Evolutionary conservation across 2,888 invertebrate species (phyloP), one percentile per base, ranked within the genome.

Genomic region (Drosophila recens): DNA sequence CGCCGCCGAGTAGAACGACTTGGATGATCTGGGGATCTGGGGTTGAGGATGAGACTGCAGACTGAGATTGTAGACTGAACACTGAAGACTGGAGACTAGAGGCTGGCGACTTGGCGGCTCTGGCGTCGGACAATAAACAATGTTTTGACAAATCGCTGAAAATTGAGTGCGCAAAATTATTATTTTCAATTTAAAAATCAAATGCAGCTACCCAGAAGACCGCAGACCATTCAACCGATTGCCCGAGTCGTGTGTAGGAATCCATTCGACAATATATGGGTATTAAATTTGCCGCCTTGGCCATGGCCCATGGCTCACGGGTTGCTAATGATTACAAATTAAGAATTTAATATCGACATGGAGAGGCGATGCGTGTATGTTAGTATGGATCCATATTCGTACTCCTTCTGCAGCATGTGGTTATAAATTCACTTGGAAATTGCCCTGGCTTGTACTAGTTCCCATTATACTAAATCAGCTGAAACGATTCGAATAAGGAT

Each of bases 141-240:
- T 91, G 88, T 91, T 91, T 90, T 91, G 91, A 91, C 91, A 91
- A 91, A 91, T 91, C 91, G 91, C 89, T 90, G 90, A 91, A 91
- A 91, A 91, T 91, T 91, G 91, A 91, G 91, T 91, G 91, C 89
- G 90, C 90, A 90, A 90, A 90, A 91, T 90, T 90, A 91, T 90
- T 90, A 91, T 90, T 91, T 90, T 90, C 90, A 90, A 90, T 90
- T 91, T 90, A 82, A 84, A 83, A 82, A 81, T 80, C 83, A 77
- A 77, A 73, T 80, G 77, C 67, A 45, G 65, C 49, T 51, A 45
- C 61, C 40, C 59, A 52, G 51, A 36, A 38, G 13, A 38, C 6
- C 34, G 49, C 36, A 70, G 49, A 57, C 51, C 23, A 30, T 43
- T 43, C 51, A 52, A 42, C n/a, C 46, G 33, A 42, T 45, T 34